Evolutionary conservation across 1,140 invertebrate genomes (phyloP).

Genomic region (Drosophila varians): DNA sequence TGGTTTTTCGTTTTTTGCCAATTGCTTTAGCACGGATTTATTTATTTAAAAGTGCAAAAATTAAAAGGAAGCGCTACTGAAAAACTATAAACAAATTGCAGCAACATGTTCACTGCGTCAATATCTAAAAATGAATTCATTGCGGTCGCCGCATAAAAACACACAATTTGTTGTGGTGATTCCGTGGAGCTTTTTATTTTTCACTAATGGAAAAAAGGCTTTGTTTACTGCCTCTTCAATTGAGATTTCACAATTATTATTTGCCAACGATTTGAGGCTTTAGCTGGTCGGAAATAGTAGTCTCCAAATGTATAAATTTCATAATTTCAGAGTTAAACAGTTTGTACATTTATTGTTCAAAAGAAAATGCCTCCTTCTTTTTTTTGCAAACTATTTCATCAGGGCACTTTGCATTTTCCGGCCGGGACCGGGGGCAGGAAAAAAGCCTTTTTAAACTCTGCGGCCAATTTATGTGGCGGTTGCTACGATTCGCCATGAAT

Average conservation of each 20-base stretch:
- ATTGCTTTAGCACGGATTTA: slow-evolving; percentile 50
- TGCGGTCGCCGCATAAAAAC: slow-evolving; percentile 24
- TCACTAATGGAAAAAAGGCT: background rate
- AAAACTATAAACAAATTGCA: slow-evolving; percentile 28
- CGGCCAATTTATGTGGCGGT: slow-evolving; percentile 65
- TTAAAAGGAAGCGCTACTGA: background rate
- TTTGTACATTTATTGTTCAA: background rate
- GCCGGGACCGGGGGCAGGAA: slow-evolving; percentile 15
- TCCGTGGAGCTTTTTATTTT: background rate
- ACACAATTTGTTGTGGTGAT: slow-evolving; percentile 8
- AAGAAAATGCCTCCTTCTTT: slow-evolving; percentile 13
- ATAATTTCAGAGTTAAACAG: background rate
- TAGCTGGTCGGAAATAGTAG: background rate
- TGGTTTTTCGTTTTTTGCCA: slow-evolving; percentile 9
- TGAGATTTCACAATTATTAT: background rate
- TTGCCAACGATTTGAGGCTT: background rate
- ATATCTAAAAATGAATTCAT: slow-evolving; percentile 47
- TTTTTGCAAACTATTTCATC: slow-evolving; percentile 24
- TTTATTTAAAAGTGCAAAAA: slow-evolving; percentile 33
- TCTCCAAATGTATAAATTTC: background rate
- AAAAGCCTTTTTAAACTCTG: slow-evolving; percentile 42
- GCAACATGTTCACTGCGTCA: slow-evolving; percentile 52
- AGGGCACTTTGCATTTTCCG: slow-evolving; percentile 34
- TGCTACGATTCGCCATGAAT: slow-evolving; percentile 47
- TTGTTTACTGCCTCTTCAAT: background rate